phyloP scores from a whole-genome alignment of 35 echinoderm and acorn worm genomes.

The Heliocidaris tuberculata region DNA sequence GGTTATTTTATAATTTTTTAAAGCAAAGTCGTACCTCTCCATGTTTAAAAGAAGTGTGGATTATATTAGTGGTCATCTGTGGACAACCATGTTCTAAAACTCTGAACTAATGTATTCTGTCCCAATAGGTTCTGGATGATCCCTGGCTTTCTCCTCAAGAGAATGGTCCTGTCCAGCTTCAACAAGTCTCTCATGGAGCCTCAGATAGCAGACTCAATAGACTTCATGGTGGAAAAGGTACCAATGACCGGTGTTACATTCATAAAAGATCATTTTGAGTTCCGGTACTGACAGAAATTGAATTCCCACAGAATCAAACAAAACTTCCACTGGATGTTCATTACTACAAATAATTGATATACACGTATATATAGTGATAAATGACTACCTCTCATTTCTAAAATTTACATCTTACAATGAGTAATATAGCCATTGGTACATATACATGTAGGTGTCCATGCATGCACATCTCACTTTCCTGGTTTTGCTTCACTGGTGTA shows the following conservation, averaged over 20 bases:
- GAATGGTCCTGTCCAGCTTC: constrained; percentile 83
- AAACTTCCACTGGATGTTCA: too few species aligned
- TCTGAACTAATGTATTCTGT: not conserved
- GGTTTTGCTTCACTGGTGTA: not conserved
- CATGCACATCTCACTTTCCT: not conserved
- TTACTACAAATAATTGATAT: too few species aligned
- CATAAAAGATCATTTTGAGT: not conserved
- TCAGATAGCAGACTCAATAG: constrained; percentile 83
- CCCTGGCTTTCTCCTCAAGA: constrained; percentile 90
- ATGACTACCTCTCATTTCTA: too few species aligned
- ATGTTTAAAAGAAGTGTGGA: too few species aligned
- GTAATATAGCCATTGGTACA: not conserved
- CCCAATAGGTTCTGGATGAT: constrained; percentile 83
- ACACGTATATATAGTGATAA: too few species aligned
- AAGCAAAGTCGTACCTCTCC: too few species aligned
- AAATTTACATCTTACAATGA: not conserved
- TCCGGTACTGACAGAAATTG: not conserved
- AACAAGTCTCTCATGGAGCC: constrained; percentile 53
- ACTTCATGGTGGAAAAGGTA: constrained; percentile 99
- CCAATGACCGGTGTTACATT: not conserved
- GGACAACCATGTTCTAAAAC: too few species aligned
- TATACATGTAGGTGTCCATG: not conserved
- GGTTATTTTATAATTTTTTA: too few species aligned
- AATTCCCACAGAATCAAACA: too few species aligned
- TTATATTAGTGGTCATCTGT: too few species aligned